Percentiles rank a stretch among this genome's conserved stretches.
phyloP scores from a whole-genome alignment of 2,113 vertebrate genomes.

The Arvicanthis niloticus region DNA sequence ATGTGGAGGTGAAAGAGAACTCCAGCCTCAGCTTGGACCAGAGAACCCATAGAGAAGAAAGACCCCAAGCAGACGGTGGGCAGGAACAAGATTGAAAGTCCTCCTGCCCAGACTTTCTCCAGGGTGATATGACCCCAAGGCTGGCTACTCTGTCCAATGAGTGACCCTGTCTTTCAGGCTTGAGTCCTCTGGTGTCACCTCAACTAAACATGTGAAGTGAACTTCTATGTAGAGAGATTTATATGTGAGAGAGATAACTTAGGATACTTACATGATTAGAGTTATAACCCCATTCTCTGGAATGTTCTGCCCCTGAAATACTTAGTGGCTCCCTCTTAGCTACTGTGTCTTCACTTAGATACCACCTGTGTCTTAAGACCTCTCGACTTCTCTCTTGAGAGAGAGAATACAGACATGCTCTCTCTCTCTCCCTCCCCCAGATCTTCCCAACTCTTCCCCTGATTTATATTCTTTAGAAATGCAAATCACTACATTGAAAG shows the following conservation, averaged over 20 bases:
- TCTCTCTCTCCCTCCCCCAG: neutral
- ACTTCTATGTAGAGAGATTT: neutral
- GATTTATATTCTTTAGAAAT: neutral
- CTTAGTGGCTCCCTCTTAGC: too few relatives aligned
- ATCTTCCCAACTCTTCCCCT: neutral
- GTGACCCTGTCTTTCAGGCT: neutral
- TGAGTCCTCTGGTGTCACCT: neutral
- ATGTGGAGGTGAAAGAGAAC: fast-evolving
- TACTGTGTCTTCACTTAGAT: neutral
- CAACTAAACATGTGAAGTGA: neutral
- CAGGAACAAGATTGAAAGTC: neutral
- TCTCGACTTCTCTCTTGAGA: neutral
- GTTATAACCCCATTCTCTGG: neutral
- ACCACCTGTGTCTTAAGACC: neutral
- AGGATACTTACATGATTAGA: neutral
- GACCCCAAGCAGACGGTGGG: fast-evolving
- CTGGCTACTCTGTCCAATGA: neutral
- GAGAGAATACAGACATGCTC: neutral
- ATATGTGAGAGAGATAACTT: neutral
- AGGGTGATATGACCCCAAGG: fast-evolving
- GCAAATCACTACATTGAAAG: neutral
- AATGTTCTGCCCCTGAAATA: neutral
- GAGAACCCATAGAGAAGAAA: neutral
- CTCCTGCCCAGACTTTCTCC: too few relatives aligned
- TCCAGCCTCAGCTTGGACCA: neutral